Conservation (phyloP, 64 coral and sea anemone genomes). For the Montipora sp. region DNA sequence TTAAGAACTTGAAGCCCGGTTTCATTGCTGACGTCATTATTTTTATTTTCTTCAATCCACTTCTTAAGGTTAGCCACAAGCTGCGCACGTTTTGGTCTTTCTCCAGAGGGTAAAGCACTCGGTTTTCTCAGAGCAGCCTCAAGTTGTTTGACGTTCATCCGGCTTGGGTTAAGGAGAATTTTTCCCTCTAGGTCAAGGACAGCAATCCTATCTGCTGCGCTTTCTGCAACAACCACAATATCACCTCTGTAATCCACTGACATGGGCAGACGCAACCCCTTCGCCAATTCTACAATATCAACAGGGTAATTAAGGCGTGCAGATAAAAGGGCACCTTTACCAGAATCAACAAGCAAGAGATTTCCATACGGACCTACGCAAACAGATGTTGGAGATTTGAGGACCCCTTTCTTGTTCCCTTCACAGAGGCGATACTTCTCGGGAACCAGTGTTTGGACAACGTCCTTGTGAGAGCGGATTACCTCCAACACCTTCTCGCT, state of each 20-base stretch:
- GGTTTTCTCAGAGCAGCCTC: conserved; percentile 30
- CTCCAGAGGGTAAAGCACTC: too few species aligned
- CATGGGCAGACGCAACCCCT: conserved; percentile 45
- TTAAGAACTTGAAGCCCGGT: too few species aligned
- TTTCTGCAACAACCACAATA: conserved; percentile 48
- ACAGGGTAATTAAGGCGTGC: conserved; percentile 50
- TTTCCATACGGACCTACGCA: conserved; percentile 22
- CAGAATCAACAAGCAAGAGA: conserved; percentile 41
- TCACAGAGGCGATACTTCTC: too few species aligned
- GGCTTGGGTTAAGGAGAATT: conserved; percentile 34
- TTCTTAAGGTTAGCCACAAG: too few species aligned
- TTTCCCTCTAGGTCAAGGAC: conserved; percentile 39
- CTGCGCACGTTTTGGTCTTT: too few species aligned
- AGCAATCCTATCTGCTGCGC: conserved; percentile 40
- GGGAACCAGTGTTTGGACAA: too few species aligned
- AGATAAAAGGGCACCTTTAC: conserved; percentile 48
- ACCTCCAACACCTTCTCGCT: too few species aligned
- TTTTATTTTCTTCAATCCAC: neutral
- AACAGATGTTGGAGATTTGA: too few species aligned
- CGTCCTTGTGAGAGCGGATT: too few species aligned
- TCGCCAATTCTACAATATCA: conserved; percentile 42
- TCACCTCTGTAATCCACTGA: conserved; percentile 33
- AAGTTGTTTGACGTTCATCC: conserved; percentile 45
- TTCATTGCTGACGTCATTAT: too few species aligned
- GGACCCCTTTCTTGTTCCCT: too few species aligned